phyloP scores from a whole-genome alignment of 2,797 vertebrate genomes.

The Cichlasoma orientale region DNA sequence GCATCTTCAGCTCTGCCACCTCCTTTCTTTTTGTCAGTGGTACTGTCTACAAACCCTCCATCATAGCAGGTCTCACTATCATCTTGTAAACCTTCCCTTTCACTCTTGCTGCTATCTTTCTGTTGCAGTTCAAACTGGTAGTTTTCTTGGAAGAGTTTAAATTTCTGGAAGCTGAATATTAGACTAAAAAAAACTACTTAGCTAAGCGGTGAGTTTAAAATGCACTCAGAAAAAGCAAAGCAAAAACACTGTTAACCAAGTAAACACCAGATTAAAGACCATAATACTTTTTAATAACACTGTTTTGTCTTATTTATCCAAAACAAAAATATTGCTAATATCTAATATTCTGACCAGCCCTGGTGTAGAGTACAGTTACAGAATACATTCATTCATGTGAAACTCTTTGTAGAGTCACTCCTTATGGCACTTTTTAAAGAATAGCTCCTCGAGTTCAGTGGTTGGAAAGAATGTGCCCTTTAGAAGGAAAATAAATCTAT shows the following conservation, averaged over 20 bases:
- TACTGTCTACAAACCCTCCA: background rate
- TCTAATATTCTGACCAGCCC: background rate
- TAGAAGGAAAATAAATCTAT: constrained; percentile 36
- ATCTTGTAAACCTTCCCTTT: background rate
- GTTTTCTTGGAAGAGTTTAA: background rate
- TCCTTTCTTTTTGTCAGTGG: background rate
- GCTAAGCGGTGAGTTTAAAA: no score
- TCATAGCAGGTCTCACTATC: background rate
- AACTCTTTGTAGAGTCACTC: background rate
- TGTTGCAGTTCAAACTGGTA: background rate
- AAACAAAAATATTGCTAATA: background rate
- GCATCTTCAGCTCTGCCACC: background rate
- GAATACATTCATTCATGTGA: background rate
- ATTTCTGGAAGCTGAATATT: background rate
- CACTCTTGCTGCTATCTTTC: background rate
- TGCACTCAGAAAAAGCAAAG: no score
- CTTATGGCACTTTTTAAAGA: background rate
- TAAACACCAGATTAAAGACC: background rate
- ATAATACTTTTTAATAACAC: background rate
- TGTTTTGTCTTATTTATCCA: background rate
- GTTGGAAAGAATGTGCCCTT: constrained; percentile 19
- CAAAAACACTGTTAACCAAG: background rate
- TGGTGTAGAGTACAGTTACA: background rate
- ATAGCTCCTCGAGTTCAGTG: constrained; percentile 5
- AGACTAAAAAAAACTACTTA: no score